Percentiles rank a stretch among this genome's conserved stretches.
These are phyloP conservation scores for Enteromius anoplus DNA, from an alignment of 2,797 vertebrate genomes.

Conservation along the genomic window DNA sequence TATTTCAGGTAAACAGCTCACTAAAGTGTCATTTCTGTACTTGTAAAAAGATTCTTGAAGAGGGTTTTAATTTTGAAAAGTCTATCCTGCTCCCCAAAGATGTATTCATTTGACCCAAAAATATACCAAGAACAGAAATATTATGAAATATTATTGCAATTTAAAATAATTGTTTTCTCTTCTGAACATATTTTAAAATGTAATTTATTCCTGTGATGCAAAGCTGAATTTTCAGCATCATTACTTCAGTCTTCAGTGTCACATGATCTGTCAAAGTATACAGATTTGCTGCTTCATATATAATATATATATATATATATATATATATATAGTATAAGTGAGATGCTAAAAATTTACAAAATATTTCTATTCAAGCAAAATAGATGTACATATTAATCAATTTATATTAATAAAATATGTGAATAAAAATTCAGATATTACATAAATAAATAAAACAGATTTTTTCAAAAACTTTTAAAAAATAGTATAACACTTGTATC, in stretches of 20 bases:
- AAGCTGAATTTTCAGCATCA: not conserved
- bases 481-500: not conserved
- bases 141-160: not conserved
- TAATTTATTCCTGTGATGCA: not conserved
- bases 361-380: not conserved
- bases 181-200: not conserved
- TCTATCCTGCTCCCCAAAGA: not conserved
- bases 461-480: not conserved
- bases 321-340: not conserved
- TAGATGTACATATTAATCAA: not conserved
- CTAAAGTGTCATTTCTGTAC: not conserved
- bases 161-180: not conserved
- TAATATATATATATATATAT: not conserved
- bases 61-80: not conserved
- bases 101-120: not conserved
- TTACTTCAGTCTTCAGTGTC: not conserved
- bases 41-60: not conserved
- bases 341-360: not conserved
- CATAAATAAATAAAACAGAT: not conserved
- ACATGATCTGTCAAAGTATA: not conserved
- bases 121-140: not conserved
- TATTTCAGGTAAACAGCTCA: conserved; percentile 77
- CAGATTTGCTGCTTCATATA: not conserved
- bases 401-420: not conserved
- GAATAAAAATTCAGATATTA: not conserved